phyloP scores from a whole-genome alignment of 2,113 vertebrate genomes.

The Pseudorhombus dupliciocellatus region DNA sequence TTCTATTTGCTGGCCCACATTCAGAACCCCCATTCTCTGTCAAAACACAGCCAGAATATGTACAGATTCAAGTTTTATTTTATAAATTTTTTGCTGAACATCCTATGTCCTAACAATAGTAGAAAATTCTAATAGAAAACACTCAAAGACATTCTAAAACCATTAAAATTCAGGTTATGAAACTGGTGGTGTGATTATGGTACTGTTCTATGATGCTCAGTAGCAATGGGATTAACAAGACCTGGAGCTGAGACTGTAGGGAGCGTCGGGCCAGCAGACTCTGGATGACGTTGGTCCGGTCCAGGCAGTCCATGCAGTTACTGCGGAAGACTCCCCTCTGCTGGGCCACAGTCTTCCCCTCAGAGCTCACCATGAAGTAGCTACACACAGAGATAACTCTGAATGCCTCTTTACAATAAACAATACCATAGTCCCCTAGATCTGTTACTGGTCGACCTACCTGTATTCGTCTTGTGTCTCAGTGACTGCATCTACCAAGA shows the following conservation, averaged over 20 bases:
- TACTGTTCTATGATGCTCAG: background rate
- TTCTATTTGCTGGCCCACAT: constrained; percentile 93
- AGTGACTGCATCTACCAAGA: constrained; percentile 88
- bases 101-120: background rate
- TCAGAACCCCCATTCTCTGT: constrained; percentile 93
- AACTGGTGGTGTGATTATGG: too few relatives aligned
- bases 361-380: constrained; percentile 92
- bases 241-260: constrained; percentile 96
- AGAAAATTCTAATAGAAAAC: background rate
- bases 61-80: background rate
- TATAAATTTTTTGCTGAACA: background rate
- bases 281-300: constrained; percentile 97
- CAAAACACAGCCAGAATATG: constrained; percentile 39
- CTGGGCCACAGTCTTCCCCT: constrained; percentile 84
- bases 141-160: too few relatives aligned
- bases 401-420: background rate
- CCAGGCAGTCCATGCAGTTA: constrained; percentile 98
- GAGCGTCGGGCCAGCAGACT: constrained; percentile 92
- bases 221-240: constrained; percentile 36
- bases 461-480: constrained; percentile 92
- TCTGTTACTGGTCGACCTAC: constrained; percentile 67
- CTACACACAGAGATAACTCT: constrained; percentile 66
- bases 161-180: too few relatives aligned
- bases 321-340: constrained; percentile 96
- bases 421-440: background rate